Percentiles rank a stretch among this genome's conserved stretches.
phyloP scores from a whole-genome alignment of 2,888 invertebrate genomes.

The Disparrhopalites patrizii region DNA sequence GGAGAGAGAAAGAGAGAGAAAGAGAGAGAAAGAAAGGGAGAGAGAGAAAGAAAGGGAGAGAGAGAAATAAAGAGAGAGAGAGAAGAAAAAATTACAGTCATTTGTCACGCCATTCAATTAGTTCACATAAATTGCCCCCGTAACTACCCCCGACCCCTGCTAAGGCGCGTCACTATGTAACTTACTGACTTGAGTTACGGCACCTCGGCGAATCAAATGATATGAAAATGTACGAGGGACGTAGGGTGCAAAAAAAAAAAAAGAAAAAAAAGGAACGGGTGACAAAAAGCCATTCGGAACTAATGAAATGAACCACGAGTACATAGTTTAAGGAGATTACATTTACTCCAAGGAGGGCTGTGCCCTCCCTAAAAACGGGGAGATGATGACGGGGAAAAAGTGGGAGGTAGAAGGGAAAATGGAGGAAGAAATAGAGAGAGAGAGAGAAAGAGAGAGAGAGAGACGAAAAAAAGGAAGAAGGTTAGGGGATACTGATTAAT shows the following conservation, averaged over 20 bases:
- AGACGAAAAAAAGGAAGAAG: conserved; percentile 4
- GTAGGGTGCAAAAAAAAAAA: no score
- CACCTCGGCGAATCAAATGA: conserved; percentile 29
- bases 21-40: not conserved
- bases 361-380: not conserved
- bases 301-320: conserved; percentile 29
- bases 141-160: conserved; percentile 9
- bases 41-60: not conserved
- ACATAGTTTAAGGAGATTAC: conserved; percentile 11
- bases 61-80: not conserved
- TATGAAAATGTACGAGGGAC: conserved; percentile 20
- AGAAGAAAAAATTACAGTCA: conserved; percentile 24
- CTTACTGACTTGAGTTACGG: conserved; percentile 26
- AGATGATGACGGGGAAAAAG: not conserved
- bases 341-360: conserved; percentile 5
- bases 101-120: conserved; percentile 31
- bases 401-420: not conserved
- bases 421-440: no score
- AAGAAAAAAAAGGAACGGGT: conserved; percentile 11
- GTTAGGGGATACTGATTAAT: conserved; percentile 15
- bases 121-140: conserved; percentile 24
- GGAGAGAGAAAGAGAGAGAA: not conserved
- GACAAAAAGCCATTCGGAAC: conserved; percentile 25
- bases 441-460: not conserved
- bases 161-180: conserved; percentile 13